phyloP scores from a whole-genome alignment of 2,888 invertebrate genomes.

The Drosophila helvetica region DNA sequence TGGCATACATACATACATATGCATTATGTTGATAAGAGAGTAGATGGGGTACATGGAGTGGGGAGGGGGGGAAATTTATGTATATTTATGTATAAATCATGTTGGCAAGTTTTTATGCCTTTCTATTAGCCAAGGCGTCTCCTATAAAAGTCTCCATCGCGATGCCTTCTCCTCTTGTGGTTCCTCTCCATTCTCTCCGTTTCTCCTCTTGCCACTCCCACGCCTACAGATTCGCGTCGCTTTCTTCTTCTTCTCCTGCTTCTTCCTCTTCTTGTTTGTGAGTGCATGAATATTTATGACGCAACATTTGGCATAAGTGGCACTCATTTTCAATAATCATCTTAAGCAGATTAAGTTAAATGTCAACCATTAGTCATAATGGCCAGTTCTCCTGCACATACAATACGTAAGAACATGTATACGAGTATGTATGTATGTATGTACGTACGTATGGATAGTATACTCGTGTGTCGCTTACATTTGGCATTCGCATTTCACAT shows the following conservation, averaged over 20 bases:
- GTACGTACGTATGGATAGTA: constrained; percentile 7
- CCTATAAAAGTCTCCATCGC: constrained; percentile 41
- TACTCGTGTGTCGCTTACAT: constrained; percentile 61
- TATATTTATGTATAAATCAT: constrained; percentile 73
- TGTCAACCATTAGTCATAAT: constrained; percentile 79
- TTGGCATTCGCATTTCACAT: constrained; percentile 63
- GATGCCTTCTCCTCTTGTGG: not conserved
- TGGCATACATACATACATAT: constrained; percentile 62
- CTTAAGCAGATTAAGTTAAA: constrained; percentile 79
- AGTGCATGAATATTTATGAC: constrained; percentile 79
- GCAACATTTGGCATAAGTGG: constrained; percentile 79
- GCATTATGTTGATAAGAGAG: constrained; percentile 50
- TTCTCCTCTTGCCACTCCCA: constrained; percentile 17
- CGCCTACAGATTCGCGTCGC: constrained; percentile 17
- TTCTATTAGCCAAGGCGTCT: constrained; percentile 71
- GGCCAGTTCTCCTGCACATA: constrained; percentile 64
- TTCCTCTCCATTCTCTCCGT: not conserved
- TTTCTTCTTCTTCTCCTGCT: constrained; percentile 25
- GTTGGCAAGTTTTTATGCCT: constrained; percentile 80
- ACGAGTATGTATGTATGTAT: too few species aligned
- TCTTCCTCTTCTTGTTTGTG: constrained; percentile 25
- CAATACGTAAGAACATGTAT: not conserved
- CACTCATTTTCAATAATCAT: constrained; percentile 79
- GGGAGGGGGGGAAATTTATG: constrained; percentile 9
- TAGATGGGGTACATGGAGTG: constrained; percentile 5